phyloP scores from a whole-genome alignment of 2,113 vertebrate species.

The Nycticebus coucang region DNA sequence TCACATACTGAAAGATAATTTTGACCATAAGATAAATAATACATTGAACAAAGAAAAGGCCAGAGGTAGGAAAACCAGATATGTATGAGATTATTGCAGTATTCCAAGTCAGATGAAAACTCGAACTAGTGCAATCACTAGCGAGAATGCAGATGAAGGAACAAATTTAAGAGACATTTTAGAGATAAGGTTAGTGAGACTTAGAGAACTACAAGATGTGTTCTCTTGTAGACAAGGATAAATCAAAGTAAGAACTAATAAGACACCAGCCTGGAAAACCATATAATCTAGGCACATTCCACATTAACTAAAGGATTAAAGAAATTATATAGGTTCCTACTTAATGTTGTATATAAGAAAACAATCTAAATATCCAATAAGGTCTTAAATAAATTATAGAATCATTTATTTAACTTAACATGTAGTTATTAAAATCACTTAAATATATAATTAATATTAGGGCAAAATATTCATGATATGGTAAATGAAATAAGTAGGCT shows the following conservation, averaged over 20 bases:
- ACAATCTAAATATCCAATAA: slow-evolving; percentile 34
- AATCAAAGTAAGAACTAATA: background rate
- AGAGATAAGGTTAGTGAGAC: background rate
- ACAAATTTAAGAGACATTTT: background rate
- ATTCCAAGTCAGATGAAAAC: background rate
- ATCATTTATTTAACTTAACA: background rate
- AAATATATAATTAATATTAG: background rate
- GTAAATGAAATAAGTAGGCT: background rate
- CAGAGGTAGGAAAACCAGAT: background rate
- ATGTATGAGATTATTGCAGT: background rate
- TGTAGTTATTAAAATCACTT: background rate
- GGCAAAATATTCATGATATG: slow-evolving; percentile 3
- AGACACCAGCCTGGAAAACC: background rate
- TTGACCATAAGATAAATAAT: background rate
- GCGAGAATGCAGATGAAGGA: slow-evolving; percentile 24
- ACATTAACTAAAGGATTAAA: background rate
- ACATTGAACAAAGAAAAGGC: slow-evolving; percentile 33
- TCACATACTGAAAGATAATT: background rate
- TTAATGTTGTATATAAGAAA: background rate
- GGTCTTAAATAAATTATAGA: background rate
- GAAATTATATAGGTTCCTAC: background rate
- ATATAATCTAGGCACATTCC: background rate
- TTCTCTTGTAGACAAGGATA: background rate
- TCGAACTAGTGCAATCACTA: background rate
- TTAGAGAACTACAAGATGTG: background rate